phyloP scores from a whole-genome alignment of 2,797 vertebrate species.

The Euphonia xanthogaster region DNA sequence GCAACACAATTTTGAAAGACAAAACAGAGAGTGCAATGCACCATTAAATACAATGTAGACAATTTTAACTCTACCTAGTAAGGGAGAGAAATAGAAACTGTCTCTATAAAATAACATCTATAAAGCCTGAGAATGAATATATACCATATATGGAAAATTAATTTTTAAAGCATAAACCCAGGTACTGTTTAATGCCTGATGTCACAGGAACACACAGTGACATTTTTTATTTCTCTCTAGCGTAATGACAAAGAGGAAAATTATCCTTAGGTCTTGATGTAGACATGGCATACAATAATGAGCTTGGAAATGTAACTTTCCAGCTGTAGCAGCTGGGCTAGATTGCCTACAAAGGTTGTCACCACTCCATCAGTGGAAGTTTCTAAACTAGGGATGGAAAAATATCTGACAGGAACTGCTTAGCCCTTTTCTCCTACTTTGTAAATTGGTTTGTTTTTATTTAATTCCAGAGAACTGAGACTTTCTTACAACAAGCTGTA shows the following conservation, averaged over 20 bases:
- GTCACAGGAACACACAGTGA: background rate
- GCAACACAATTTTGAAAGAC: background rate
- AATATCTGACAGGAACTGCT: background rate
- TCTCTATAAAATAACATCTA: background rate
- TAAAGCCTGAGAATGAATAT: background rate
- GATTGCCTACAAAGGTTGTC: background rate
- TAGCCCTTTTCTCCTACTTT: background rate
- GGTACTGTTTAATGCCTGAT: background rate
- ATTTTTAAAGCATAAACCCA: background rate
- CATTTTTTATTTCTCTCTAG: constrained; percentile 6
- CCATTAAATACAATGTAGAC: background rate
- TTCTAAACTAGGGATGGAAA: background rate
- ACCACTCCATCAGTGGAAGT: background rate
- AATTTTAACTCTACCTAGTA: background rate
- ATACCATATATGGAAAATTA: background rate
- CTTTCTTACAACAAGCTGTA: background rate
- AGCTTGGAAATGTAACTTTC: background rate
- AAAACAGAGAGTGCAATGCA: background rate
- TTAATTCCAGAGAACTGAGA: background rate
- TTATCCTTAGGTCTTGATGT: background rate
- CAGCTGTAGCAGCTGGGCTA: background rate
- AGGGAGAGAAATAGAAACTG: background rate
- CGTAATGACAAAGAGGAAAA: background rate
- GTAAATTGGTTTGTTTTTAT: background rate
- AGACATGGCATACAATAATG: background rate